Evolutionary conservation across 64 coral and sea anemone species (phyloP), one percentile per base, ranked within the genome.

Genomic region (Cladopsammia gracilis): DNA sequence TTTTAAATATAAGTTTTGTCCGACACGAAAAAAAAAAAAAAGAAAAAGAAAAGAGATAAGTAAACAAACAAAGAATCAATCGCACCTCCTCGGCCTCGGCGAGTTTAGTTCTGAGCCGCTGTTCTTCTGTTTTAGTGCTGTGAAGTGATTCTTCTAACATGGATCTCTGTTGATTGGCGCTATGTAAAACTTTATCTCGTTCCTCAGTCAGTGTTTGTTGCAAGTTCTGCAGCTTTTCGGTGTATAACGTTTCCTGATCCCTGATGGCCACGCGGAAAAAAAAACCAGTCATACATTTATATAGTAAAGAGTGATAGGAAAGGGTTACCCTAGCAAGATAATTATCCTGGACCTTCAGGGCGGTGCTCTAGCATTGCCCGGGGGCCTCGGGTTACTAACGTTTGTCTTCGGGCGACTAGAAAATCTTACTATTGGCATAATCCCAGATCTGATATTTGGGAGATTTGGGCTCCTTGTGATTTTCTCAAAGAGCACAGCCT

Each of bases 111-210:
- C 89, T 96, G 0, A 94, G 46, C 25, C 98, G 66, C 11, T 78
- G 82, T 48, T 99, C 98, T 25, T 99, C 98, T 50, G 72, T 85
- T 70, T 96, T 99, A 0, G 91, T 96, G 10, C 46, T 90, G 52
- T 85, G 89, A 22, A 99, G 83, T 20, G 95, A 96, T 62, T 96
- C 92, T 76, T 99, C 98, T 10, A 99, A 79, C 62, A 96, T 22
- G 6, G 94, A 93, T 48, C 92, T 91, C 82, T 99, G 95, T 22
- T 96, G 91, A 67, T 59, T 89, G 15, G 91, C 64, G 20, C 83
- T 94, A 54, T 87, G 70, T 12, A 96, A 71, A 18, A 93, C 91
- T 92, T 96, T 99, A 13, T 99, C 91, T 6, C 92, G 88, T 7
- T 99, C 98, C 58, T 89, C 89, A 26, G 77, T 76, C 72, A 91